Percentiles rank a stretch among this genome's conserved stretches.
phyloP scores from a whole-genome alignment of 2,113 vertebrate genomes.

The Sylvietta virens region DNA sequence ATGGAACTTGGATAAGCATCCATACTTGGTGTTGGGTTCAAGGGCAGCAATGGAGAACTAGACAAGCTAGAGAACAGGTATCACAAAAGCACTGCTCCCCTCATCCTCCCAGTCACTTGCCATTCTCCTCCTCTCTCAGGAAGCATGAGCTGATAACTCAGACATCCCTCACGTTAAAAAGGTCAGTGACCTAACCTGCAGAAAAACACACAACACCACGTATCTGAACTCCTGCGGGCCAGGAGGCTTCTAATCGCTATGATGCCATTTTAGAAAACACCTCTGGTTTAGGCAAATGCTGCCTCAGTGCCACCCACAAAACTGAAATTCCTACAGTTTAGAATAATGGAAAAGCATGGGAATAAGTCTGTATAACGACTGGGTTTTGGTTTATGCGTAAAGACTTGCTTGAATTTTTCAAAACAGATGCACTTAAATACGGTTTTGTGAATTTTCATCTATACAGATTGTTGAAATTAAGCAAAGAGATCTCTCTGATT shows the following conservation, averaged over 20 bases:
- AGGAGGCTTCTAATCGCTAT: fast-evolving
- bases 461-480: background rate
- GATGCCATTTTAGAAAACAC: background rate
- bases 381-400: background rate
- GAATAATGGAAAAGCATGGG: background rate
- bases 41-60: background rate
- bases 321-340: background rate
- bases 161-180: background rate
- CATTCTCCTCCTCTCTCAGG: background rate
- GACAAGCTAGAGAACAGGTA: background rate
- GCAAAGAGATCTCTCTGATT: background rate
- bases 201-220: background rate
- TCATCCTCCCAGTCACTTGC: background rate
- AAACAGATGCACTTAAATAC: background rate
- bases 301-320: background rate
- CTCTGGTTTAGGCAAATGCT: background rate
- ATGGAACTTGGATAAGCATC: background rate
- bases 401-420: background rate
- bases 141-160: fast-evolving
- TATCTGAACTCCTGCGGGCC: background rate
- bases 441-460: background rate
- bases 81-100: background rate
- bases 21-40: fast-evolving
- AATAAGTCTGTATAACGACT: background rate
- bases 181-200: fast-evolving